phyloP scores from a whole-genome alignment of 23 tunicate species.

The Phallusia fumigata region DNA sequence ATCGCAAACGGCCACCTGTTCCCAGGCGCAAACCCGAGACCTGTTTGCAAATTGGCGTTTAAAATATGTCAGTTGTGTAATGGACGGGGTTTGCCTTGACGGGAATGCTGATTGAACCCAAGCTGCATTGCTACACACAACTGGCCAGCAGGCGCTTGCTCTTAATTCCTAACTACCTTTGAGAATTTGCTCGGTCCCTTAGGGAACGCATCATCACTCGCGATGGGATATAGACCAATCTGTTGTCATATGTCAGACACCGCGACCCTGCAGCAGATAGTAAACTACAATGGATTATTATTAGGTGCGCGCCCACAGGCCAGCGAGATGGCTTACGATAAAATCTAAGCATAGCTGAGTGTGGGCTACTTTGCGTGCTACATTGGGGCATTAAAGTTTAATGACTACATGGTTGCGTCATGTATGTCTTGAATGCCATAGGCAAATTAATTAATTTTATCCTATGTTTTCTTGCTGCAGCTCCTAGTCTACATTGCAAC shows the following conservation, averaged over 20 bases:
- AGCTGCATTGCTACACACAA: background rate
- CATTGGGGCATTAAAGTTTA: background rate
- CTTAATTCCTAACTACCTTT: constrained; percentile 12
- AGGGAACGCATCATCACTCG: background rate
- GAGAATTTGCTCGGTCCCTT: background rate
- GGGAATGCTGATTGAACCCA: background rate
- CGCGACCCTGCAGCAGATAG: background rate
- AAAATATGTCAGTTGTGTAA: background rate
- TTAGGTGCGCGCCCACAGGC: background rate
- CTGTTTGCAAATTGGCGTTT: background rate
- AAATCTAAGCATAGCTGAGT: background rate
- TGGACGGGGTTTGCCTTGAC: background rate
- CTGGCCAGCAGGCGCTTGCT: constrained; percentile 9
- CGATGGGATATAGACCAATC: background rate
- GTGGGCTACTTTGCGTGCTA: background rate
- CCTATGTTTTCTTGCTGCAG: constrained; percentile 11
- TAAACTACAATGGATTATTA: background rate
- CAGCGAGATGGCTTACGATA: background rate
- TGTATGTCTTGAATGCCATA: no score
- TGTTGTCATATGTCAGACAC: constrained; percentile 5
- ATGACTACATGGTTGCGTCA: background rate
- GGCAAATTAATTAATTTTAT: no score
- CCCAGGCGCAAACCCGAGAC: background rate
- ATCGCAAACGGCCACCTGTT: background rate
- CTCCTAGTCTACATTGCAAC: constrained; percentile 64